A percentile compares a stretch with the other conserved stretches of the same genome.
Conservation (phyloP, 2,797 vertebrate genomes). For the Chrosomus eos region DNA sequence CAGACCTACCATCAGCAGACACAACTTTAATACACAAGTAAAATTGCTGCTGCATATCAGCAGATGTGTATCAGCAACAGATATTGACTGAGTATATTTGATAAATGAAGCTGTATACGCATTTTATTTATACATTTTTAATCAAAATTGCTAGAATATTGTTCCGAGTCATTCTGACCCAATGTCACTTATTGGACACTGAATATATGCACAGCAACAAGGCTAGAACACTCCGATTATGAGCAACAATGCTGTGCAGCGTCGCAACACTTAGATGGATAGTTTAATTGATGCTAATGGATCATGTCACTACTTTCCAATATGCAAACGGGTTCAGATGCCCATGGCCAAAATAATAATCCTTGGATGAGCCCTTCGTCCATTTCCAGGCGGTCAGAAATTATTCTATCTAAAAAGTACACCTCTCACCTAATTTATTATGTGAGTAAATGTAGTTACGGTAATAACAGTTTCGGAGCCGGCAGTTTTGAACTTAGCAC, state of each 20-base stretch:
- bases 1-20: background rate
- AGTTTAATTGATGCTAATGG: background rate
- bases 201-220: background rate
- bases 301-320: background rate
- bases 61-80: background rate
- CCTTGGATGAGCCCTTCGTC: background rate
- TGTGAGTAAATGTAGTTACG: constrained; percentile 52
- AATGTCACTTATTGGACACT: background rate
- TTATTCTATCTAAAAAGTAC: constrained; percentile 35
- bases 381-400: constrained; percentile 7
- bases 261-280: background rate
- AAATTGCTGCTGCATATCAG: background rate
- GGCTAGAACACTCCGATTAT: background rate
- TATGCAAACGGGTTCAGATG: background rate
- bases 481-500: constrained; percentile 43
- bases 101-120: background rate
- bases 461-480: constrained; percentile 45
- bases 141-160: background rate
- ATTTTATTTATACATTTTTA: background rate
- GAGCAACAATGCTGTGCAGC: background rate
- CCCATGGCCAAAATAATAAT: constrained; percentile 2
- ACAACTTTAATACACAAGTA: background rate
- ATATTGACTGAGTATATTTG: background rate
- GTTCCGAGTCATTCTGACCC: background rate
- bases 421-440: constrained; percentile 50